Conservation (phyloP, 2,888 invertebrate genomes). For the Tricholauxania praeusta region DNA sequence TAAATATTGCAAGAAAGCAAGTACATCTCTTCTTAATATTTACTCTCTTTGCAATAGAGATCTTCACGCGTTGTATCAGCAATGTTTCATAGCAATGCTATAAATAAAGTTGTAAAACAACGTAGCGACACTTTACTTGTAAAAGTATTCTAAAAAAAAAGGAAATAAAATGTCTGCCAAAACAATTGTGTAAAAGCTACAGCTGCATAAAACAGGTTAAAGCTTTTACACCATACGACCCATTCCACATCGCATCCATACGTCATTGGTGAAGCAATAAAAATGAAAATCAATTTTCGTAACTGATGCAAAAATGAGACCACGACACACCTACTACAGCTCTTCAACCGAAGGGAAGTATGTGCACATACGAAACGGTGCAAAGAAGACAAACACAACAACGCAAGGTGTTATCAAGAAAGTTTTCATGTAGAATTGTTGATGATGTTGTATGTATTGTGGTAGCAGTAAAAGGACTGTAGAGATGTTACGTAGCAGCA, state of each 20-base stretch:
- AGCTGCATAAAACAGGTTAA: too few relatives aligned
- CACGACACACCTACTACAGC: neutral
- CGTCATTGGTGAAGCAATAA: constrained; percentile 15
- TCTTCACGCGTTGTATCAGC: too few relatives aligned
- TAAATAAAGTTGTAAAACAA: too few relatives aligned
- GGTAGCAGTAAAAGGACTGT: neutral
- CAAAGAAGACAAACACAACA: neutral
- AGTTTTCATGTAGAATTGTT: neutral
- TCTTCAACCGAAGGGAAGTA: neutral
- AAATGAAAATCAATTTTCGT: constrained; percentile 22
- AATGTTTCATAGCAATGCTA: too few relatives aligned
- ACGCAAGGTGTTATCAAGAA: neutral
- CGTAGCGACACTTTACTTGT: too few relatives aligned
- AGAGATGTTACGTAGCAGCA: neutral
- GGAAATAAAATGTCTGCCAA: too few relatives aligned
- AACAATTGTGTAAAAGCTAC: too few relatives aligned
- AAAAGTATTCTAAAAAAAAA: too few relatives aligned
- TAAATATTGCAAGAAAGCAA: too few relatives aligned
- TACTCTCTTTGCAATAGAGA: too few relatives aligned
- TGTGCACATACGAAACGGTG: neutral
- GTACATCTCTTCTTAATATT: too few relatives aligned
- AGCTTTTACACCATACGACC: too few relatives aligned
- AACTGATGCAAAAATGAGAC: constrained; percentile 8
- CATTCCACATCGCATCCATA: neutral
- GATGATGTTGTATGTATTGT: neutral